Evolutionary conservation across 2,888 invertebrate genomes (phyloP), one percentile per base, ranked within the genome.

Genomic region (Spilosoma lubricipeda): DNA sequence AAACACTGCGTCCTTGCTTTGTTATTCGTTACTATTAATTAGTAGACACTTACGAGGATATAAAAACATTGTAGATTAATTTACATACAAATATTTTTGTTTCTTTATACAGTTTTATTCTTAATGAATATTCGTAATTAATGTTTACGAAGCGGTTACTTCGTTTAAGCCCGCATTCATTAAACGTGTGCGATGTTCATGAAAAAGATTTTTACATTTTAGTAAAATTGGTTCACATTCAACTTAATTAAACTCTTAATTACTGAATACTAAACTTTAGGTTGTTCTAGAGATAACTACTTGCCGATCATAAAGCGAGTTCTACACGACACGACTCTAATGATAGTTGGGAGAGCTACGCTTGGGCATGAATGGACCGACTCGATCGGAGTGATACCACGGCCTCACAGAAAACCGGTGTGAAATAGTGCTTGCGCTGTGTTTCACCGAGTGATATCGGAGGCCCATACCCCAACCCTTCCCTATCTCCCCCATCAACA

Each of bases 1-100:
- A 67, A 84, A 84, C 66, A 78, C 65, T 70, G 13, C 69, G 84
- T 82, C 85, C 84, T 86, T 84, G 82, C 83, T 82, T 84, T 84
- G 85, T 84, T 80, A 52, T 79, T 84, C 80, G 82, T 84, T 82
- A 59, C 76, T 77, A 75, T 74, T 77, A 86, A 84, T 83, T 75
- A 77, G 56, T 70, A 70, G 65, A 65, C 56, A 73, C 74, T 69
- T 48, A 76, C 67, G 69, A 68, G 27, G 73, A 69, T 74, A 69
- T 74, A 74, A 74, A 77, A 75, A 76, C 67, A 72, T 39, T 72
- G 73, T 67, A 72, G 39, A 42, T 23, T 70, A 69, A 69, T 69
- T 69, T 36, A 33, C 48, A 70, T 67, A 72, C 48, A 74, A 48
- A 71, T 73, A 77, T 70, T 75, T 80, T 77, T 76, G 74, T 74